These are phyloP conservation scores for Silurus lanzhouensis DNA, from an alignment of 2,797 vertebrate species.

Conservation along the genomic window DNA sequence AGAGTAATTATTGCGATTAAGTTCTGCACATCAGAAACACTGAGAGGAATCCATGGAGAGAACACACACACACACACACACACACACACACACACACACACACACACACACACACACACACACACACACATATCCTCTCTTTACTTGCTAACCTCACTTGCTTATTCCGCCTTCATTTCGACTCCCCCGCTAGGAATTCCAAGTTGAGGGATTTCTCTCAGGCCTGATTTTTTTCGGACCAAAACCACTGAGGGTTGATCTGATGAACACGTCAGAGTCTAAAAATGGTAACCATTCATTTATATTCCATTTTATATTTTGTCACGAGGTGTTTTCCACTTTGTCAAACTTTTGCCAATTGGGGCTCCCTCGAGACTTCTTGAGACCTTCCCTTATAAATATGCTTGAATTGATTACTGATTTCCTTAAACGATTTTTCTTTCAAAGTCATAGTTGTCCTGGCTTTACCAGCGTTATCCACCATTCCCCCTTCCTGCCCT, in stretches of 20 bases:
- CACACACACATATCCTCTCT: background rate
- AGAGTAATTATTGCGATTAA: conserved; percentile 44
- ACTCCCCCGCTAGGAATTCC: background rate
- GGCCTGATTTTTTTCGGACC: background rate
- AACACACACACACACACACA: background rate
- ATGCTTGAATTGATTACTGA: conserved; percentile 11
- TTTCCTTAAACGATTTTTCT: background rate
- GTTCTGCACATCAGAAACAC: conserved; percentile 5
- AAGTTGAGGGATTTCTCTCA: conserved; percentile 1
- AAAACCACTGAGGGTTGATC: background rate
- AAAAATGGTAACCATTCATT: background rate
- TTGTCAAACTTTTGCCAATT: background rate
- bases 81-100: background rate
- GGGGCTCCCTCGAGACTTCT: background rate
- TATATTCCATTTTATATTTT: background rate
- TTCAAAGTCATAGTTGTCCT: background rate
- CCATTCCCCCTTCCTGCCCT: background rate
- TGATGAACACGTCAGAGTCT: background rate
- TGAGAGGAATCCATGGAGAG: background rate
- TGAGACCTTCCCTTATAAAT: conserved; percentile 6
- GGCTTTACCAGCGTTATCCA: background rate
- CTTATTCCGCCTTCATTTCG: background rate
- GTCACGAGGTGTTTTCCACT: background rate
- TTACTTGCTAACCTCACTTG: background rate
- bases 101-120: background rate